A percentile compares a stretch with the other conserved stretches of the same genome.
phyloP scores from a whole-genome alignment of 1,140 invertebrate genomes.

The Penaeus vannamei region DNA sequence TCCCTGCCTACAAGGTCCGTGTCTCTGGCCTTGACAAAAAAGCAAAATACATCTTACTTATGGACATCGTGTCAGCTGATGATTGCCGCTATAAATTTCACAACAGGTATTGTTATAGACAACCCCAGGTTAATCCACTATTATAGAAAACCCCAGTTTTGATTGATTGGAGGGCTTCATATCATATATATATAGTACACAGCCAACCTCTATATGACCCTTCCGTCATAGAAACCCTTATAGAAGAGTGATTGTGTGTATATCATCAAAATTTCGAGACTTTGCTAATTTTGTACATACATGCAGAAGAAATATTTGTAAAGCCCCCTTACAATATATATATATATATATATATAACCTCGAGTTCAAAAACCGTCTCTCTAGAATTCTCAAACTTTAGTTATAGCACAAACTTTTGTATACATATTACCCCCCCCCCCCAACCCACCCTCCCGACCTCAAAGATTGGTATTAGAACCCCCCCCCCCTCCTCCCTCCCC shows the following conservation, averaged over 20 bases:
- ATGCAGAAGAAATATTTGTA: too few relatives aligned
- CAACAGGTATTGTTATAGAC: constrained; percentile 82
- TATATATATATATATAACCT: too few relatives aligned
- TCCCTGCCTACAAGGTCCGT: constrained; percentile 97
- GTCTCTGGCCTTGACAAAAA: constrained; percentile 96
- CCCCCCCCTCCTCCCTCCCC: neutral
- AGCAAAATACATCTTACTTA: constrained; percentile 96
- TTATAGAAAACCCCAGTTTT: constrained; percentile 35
- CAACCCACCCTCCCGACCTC: neutral
- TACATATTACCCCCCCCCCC: neutral
- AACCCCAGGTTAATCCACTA: constrained; percentile 36
- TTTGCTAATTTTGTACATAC: too few relatives aligned
- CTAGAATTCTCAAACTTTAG: too few relatives aligned
- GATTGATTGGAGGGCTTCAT: constrained; percentile 7
- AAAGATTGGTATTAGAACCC: too few relatives aligned
- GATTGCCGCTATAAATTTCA: constrained; percentile 99
- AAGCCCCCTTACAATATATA: too few relatives aligned
- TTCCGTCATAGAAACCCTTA: constrained; percentile 36
- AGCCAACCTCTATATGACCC: constrained; percentile 4
- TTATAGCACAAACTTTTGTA: neutral
- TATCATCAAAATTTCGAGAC: too few relatives aligned
- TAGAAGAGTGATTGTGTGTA: constrained; percentile 1
- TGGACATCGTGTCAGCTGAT: constrained; percentile 97
- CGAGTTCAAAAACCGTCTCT: too few relatives aligned
- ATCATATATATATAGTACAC: constrained; percentile 3